These are phyloP conservation scores for Alviniconcha marisindica DNA, from an alignment of 1,140 invertebrate species.

Conservation along the genomic window DNA sequence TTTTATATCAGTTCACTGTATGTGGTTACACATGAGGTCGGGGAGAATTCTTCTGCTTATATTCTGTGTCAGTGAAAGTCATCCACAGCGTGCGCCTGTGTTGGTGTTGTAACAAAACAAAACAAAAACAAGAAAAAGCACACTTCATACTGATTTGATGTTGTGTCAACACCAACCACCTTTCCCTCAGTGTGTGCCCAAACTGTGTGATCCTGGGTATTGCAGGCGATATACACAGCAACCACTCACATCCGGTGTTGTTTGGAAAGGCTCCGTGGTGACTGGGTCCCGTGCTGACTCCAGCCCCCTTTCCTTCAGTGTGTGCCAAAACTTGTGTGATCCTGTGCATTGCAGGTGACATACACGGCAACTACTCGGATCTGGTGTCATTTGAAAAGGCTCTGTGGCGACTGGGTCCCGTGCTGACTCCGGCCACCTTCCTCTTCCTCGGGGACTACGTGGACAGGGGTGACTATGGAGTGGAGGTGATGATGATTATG, in stretches of 20 bases:
- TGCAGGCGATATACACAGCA: slow-evolving; percentile 81
- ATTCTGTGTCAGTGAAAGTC: no score
- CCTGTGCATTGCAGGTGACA: slow-evolving; percentile 76
- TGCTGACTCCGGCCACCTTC: slow-evolving; percentile 80
- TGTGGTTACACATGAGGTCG: no score
- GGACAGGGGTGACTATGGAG: slow-evolving; percentile 80
- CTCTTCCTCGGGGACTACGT: slow-evolving; percentile 85
- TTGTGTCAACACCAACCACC: slow-evolving; percentile 79
- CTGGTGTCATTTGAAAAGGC: slow-evolving; percentile 81
- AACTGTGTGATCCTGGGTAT: not conserved
- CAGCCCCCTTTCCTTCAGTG: slow-evolving; percentile 79
- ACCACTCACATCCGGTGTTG: slow-evolving; percentile 79
- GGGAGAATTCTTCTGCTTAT: no score
- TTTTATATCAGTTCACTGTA: no score
- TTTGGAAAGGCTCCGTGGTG: slow-evolving; percentile 82
- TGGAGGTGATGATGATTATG: slow-evolving; percentile 80
- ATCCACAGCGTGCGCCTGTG: no score
- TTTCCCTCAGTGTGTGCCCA: no score
- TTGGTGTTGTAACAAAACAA: no score
- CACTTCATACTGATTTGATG: slow-evolving; percentile 81
- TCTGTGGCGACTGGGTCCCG: slow-evolving; percentile 80
- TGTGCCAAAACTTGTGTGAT: no score
- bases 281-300: slow-evolving; percentile 80
- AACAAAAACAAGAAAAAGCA: no score
- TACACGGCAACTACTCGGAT: slow-evolving; percentile 82